phyloP scores from a whole-genome alignment of 2,888 invertebrate species.

The Timema cristinae region DNA sequence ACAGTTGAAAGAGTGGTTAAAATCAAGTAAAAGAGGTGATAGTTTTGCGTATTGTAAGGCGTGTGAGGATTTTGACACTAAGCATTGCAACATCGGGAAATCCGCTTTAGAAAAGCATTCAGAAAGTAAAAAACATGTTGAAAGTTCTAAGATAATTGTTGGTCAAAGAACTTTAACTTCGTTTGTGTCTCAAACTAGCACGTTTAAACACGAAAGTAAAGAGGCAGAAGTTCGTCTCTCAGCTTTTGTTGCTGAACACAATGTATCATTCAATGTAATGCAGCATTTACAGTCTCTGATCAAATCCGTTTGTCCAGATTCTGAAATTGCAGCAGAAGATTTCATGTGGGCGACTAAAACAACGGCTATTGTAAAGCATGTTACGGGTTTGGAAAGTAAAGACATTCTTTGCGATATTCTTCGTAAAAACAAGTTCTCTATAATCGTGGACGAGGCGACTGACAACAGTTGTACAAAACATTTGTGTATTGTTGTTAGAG shows the following conservation, averaged over 20 bases:
- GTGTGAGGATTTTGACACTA: not conserved
- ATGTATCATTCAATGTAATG: slow-evolving; percentile 33
- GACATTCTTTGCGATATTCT: slow-evolving; percentile 30
- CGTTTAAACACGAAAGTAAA: slow-evolving; percentile 1
- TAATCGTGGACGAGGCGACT: slow-evolving; percentile 37
- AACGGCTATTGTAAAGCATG: slow-evolving; percentile 32
- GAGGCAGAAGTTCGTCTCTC: slow-evolving; percentile 7
- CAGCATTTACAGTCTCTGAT: slow-evolving; percentile 33
- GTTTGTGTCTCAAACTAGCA: slow-evolving; percentile 2
- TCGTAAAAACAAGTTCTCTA: slow-evolving; percentile 29
- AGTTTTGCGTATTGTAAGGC: slow-evolving; percentile 1
- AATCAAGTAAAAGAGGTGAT: not conserved
- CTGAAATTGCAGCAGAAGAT: slow-evolving; percentile 33
- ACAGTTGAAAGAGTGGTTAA: not conserved
- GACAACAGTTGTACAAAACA: slow-evolving; percentile 36
- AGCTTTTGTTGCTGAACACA: slow-evolving; percentile 11
- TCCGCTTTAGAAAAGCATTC: not conserved
- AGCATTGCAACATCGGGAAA: not conserved
- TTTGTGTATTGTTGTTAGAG: slow-evolving; percentile 34
- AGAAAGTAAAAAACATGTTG: not conserved
- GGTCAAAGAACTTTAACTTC: not conserved
- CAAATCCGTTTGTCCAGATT: slow-evolving; percentile 32
- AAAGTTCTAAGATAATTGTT: not conserved
- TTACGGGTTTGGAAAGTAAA: slow-evolving; percentile 29
- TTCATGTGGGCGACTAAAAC: slow-evolving; percentile 32